Percentiles rank a stretch among this genome's conserved stretches.
Evolutionary conservation across 2,797 vertebrate genomes (phyloP).

Genomic region (Garrulus glandarius): DNA sequence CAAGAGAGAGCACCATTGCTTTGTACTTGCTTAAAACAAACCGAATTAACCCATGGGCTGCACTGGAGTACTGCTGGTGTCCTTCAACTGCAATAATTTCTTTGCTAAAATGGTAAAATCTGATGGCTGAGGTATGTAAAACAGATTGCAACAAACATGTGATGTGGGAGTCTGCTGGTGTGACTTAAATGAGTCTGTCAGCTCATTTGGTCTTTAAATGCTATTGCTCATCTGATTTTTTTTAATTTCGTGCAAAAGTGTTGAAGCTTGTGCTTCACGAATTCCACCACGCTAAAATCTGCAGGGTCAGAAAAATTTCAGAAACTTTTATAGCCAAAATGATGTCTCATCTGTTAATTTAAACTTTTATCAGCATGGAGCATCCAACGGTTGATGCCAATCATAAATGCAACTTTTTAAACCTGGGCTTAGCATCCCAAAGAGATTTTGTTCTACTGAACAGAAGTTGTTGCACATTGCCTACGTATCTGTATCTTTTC

Average conservation of each 20-base stretch:
- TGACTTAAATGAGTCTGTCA: not conserved
- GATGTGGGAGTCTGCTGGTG: not conserved
- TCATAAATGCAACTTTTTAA: not conserved
- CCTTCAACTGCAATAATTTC: not conserved
- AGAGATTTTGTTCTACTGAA: not conserved
- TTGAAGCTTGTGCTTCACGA: not conserved
- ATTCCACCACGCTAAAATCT: not conserved
- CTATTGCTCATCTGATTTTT: not conserved
- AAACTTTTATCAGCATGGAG: not conserved
- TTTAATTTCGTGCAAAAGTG: fast-evolving
- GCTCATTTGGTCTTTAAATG: not conserved
- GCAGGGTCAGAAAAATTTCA: not conserved
- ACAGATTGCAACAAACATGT: not conserved
- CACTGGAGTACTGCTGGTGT: not conserved
- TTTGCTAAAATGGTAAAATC: not conserved
- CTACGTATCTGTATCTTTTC: not conserved
- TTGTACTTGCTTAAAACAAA: not conserved
- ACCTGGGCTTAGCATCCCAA: not conserved
- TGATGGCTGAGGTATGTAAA: not conserved
- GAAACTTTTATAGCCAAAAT: not conserved
- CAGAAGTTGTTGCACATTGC: not conserved
- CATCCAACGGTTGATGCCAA: not conserved
- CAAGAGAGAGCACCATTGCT: not conserved
- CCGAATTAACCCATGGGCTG: not conserved
- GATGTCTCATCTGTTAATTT: not conserved